Conservation (phyloP, 2,797 vertebrate species). For the Lagorchestes hirsutus region DNA sequence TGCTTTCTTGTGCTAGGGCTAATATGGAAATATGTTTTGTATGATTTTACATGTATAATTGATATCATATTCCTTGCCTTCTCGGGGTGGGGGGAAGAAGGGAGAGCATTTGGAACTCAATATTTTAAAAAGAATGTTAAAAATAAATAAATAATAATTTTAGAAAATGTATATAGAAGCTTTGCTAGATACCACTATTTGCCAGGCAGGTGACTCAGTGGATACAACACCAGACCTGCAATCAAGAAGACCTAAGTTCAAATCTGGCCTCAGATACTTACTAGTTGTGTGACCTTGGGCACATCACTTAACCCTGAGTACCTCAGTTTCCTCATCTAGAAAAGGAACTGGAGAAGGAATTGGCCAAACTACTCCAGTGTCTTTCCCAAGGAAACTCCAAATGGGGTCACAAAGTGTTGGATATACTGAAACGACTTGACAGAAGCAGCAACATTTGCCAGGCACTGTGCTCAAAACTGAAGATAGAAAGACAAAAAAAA, state of each 20-base stretch:
- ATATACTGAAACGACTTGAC: not conserved
- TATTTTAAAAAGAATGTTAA: not conserved
- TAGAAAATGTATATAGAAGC: not conserved
- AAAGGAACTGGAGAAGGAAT: not conserved
- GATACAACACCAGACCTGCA: not conserved
- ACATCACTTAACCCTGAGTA: not conserved
- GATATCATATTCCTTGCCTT: not conserved
- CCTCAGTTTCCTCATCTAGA: not conserved
- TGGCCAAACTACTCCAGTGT: not conserved
- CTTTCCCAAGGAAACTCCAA: not conserved
- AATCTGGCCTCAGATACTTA: not conserved
- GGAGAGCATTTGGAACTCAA: not conserved
- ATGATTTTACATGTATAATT: not conserved
- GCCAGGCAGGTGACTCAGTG: not conserved
- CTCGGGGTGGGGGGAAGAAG: not conserved
- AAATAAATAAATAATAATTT: not conserved
- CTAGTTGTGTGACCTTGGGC: not conserved
- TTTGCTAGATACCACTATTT: not conserved
- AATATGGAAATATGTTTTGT: not conserved
- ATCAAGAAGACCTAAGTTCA: not conserved
- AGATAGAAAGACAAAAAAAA: not conserved
- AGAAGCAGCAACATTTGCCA: not conserved
- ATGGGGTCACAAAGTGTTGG: not conserved
- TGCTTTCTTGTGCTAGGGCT: not conserved
- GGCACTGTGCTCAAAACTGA: not conserved